Conservation (phyloP, 2,113 vertebrate genomes). For the Leptodactylus fuscus region DNA sequence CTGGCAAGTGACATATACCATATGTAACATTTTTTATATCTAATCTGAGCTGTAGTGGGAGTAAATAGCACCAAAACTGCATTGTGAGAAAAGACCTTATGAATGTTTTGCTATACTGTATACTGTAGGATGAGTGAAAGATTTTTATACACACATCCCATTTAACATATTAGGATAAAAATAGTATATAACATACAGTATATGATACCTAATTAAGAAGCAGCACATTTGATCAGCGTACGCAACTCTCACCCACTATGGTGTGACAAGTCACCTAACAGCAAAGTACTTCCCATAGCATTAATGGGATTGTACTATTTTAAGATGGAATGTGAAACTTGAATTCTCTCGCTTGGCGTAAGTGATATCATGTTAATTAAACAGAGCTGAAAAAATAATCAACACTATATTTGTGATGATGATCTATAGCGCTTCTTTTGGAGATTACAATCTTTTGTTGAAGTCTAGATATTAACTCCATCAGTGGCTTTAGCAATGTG, state of each 20-base stretch:
- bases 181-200: not conserved
- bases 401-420: slow-evolving; percentile 50
- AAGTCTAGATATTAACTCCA: not conserved
- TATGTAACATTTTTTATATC: no score
- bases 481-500: not conserved
- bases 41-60: no score
- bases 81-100: no score
- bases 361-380: slow-evolving; percentile 60
- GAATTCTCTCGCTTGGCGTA: slow-evolving; percentile 40
- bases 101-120: no score
- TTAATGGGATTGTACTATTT: slow-evolving; percentile 33
- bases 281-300: slow-evolving; percentile 2
- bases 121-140: no score
- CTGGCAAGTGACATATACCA: no score
- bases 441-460: not conserved
- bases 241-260: not conserved
- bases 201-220: not conserved
- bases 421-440: slow-evolving; percentile 31
- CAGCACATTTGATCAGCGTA: not conserved
- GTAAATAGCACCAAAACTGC: no score
- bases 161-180: not conserved
- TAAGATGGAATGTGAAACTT: slow-evolving; percentile 15
- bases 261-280: not conserved
- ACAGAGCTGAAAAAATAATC: slow-evolving; percentile 48
- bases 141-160: no score